phyloP scores from a whole-genome alignment of 2,888 invertebrate genomes.

The Brachyptera risi region DNA sequence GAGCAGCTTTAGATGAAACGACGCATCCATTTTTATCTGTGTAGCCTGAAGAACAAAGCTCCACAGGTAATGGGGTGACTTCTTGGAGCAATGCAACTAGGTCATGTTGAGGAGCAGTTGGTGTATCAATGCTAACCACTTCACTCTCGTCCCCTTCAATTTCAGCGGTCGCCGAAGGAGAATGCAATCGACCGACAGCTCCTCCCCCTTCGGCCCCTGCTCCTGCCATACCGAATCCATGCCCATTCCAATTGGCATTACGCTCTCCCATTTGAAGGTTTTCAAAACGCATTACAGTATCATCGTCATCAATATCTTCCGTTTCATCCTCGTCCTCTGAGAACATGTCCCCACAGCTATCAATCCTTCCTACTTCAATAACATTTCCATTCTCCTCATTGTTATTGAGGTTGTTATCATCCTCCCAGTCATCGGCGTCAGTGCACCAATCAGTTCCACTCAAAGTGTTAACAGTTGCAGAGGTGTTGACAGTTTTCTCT shows the following conservation, averaged over 20 bases:
- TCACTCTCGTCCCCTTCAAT: conserved; percentile 80
- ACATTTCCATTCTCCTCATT: conserved; percentile 73
- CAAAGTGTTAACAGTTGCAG: conserved; percentile 39
- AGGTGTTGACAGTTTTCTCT: conserved; percentile 37
- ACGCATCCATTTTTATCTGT: conserved; percentile 18
- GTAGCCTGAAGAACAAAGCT: conserved; percentile 35
- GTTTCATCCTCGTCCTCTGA: conserved; percentile 30
- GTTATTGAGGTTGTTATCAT: conserved; percentile 51
- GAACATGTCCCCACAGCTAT: conserved; percentile 47
- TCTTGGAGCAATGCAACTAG: conserved; percentile 66
- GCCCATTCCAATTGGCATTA: conserved; percentile 49
- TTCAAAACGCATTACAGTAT: conserved; percentile 22
- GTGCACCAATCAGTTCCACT: conserved; percentile 63
- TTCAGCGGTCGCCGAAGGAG: conserved; percentile 66
- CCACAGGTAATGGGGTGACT: conserved; percentile 52
- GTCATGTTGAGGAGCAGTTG: conserved; percentile 65
- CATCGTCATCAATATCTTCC: conserved; percentile 29
- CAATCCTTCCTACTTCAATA: conserved; percentile 44
- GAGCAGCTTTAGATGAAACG: conserved; percentile 22
- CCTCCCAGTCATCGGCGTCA: conserved; percentile 72
- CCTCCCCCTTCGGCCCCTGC: conserved; percentile 41
- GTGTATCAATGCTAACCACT: conserved; percentile 64
- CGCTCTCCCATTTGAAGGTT: conserved; percentile 45
- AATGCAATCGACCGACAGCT: conserved; percentile 54
- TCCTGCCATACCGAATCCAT: conserved; percentile 36